These are phyloP conservation scores for Orchestes rusci DNA, from an alignment of 2,888 invertebrate species.

Conservation along the genomic window DNA sequence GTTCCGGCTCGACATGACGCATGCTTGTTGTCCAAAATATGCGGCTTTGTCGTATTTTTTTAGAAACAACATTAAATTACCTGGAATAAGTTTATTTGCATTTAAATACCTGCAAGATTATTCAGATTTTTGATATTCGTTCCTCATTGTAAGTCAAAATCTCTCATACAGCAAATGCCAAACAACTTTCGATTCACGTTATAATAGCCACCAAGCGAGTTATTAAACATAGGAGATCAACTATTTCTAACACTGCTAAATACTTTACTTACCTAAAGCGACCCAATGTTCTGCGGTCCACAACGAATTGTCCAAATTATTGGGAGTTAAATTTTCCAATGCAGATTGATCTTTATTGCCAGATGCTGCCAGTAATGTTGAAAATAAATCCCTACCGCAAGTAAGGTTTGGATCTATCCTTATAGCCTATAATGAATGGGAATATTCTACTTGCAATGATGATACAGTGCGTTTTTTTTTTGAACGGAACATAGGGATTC, in stretches of 20 bases:
- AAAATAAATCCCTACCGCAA: slow-evolving; percentile 36
- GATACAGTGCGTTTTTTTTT: no score
- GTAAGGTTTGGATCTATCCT: slow-evolving; percentile 35
- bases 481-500: no score
- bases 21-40: slow-evolving; percentile 67
- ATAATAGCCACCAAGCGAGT: no score
- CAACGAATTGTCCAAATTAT: slow-evolving; percentile 34
- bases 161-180: background rate
- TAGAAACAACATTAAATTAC: slow-evolving; percentile 58
- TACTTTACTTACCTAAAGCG: slow-evolving; percentile 50
- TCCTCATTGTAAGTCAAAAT: no score
- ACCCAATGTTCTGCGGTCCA: slow-evolving; percentile 62
- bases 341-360: slow-evolving; percentile 37
- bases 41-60: slow-evolving; percentile 62
- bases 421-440: slow-evolving; percentile 34
- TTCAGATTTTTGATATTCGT: no score
- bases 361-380: slow-evolving; percentile 35
- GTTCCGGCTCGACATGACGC: slow-evolving; percentile 45
- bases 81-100: no score
- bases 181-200: no score
- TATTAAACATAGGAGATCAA: background rate
- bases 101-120: no score
- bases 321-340: slow-evolving; percentile 34
- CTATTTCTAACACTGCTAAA: background rate
- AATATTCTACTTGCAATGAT: no score